Base-by-base conservation (phyloP, 2,797 vertebrate species). In the Heterohyrax brucei region DNA sequence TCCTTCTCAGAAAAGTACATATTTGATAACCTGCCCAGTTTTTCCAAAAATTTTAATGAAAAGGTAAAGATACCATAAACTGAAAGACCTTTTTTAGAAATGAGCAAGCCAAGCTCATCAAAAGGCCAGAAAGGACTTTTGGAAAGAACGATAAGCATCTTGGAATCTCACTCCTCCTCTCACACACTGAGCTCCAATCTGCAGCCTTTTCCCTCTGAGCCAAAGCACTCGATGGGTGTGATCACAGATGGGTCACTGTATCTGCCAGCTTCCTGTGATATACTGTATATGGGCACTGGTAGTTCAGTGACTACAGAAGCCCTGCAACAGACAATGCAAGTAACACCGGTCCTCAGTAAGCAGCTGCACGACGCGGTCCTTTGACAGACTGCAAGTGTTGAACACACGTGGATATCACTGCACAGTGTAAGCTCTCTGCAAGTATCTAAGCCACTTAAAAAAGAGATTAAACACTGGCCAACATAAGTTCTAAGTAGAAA, bases 221-320 rank as follows among this genome's bases (percentile, higher is more conserved):
- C 96, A 97, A 95, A 87, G 93, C 86, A 89, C 80, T 93, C 85
- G 91, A 95, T 96, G 94, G 87, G 94, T 96, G 89, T 84, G 95
- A 73, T 95, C 97, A 96, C 97, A 97, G 96, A 98, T 94, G 94
- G 95, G 83, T 94, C 91, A 87, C 39, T 85, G n/a, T 95, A 95
- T 95, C 95, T 97, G 97, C 95, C 95, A 97, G 94, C 94, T 97
- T 95, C 95, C 97, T 96, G 87, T 68, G 89, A 93, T 96, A 78
- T 90, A 93, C 93, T 95, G n/a, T n/a, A 86, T 95, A 96, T 61
- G 87, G 66, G 93, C 83, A 96, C 95, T 89, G 94, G 94, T 94
- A 96, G 97, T 95, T 91, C 64, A 91, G 94, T 84, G 72, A 77
- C 92, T 95, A 68, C 77, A 89, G 70, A 97, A 87, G 88, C 87